Evolutionary conservation across 2,797 vertebrate genomes (phyloP), one percentile per base, ranked within the genome.

Genomic region (Euphonia xanthogaster): DNA sequence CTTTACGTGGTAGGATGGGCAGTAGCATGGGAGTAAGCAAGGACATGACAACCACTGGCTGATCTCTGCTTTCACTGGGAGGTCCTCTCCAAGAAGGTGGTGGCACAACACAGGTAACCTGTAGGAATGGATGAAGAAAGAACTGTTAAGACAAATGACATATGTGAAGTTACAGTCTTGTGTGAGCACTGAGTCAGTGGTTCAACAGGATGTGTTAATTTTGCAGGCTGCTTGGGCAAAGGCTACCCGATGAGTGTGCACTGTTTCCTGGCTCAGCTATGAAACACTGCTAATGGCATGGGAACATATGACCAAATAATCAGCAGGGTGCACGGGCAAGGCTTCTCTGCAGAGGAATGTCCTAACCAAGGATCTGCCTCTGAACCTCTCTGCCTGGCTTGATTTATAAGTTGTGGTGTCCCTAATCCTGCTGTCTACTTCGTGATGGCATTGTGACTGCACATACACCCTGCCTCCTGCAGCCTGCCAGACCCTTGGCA

Each of bases 241-340:
- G 60, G 5, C 42, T 67, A 3, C 23, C 10, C 0, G 0, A 39
- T n/a, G 42, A 82, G 48, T 10, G 6, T 5, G 14, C 21, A 0
- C 24, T 28, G n/a, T 39, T 82, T 73, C 37, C 51, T 63, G 28
- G 42, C 51, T 82, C 60, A 35, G 25, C 45, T 63, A 1, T 40
- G 75, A 28, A 78, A 8, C 10, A 30, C 14, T 53, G 44, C 25
- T 55, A 55, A 51, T 31, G 31, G 37, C 47, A 31, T 13, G 50
- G 44, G 25, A 58, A n/a, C 44, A 5, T 14, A 62, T 10, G 66
- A 53, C 9, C 19, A 39, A 57, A 44, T 5, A 23, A 50, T 57
- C 57, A 35, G 31, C 5, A 13, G 37, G 25, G 19, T 51, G 20
- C 2, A 5, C 3, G 3, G 48, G 22, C 35, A 62, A 63, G 30